Evolutionary conservation across 2,797 vertebrate genomes (phyloP), one percentile per base, ranked within the genome.

Genomic region (Huso huso): DNA sequence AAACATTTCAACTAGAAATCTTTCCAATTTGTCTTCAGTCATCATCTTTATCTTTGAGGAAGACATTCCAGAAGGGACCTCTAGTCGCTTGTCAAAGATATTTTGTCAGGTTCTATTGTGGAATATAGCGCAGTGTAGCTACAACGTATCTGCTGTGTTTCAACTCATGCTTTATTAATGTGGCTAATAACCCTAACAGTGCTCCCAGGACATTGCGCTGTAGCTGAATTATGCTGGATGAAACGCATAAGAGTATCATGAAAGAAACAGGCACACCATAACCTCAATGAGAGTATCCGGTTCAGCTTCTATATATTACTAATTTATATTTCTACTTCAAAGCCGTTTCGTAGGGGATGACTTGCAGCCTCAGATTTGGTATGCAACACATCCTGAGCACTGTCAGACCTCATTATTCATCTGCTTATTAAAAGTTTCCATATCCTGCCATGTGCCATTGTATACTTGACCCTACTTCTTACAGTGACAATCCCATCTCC

Each of bases 341-440:
- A 58, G 55, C 55, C 3, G 12, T 11, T 58, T 58, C 6, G 12
- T n/a, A 58, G n/a, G 55, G 11, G 55, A 11, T 58, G 55, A 58
- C 12, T 58, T n/a, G 55, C 55, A 58, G 55, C 55, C 55, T 58
- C 12, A 58, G 55, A 11, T 13, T 6, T 58, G 12, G 11, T 11
- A 58, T 58, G 12, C 12, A 58, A n/a, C 55, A 58, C 55, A 58
- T 58, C 55, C 55, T 58, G 55, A 58, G 10, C 12, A 6, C 9
- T 11, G 55, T 10, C 55, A 58, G 55, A 58, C 55, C 55, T 58
- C 55, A 15, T 58, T 58, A 58, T 58, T 58, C 55, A 58, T 13
- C 12, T 11, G 9, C 55, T 58, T 58, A 58, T 58, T 58, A 58
- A 58, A n/a, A 58, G 55, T 58, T 58, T 57, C 55, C 55, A n/a